Percentiles rank a stretch among this genome's conserved stretches.
phyloP scores from a whole-genome alignment of 2,797 vertebrate species.

The Choloepus didactylus region DNA sequence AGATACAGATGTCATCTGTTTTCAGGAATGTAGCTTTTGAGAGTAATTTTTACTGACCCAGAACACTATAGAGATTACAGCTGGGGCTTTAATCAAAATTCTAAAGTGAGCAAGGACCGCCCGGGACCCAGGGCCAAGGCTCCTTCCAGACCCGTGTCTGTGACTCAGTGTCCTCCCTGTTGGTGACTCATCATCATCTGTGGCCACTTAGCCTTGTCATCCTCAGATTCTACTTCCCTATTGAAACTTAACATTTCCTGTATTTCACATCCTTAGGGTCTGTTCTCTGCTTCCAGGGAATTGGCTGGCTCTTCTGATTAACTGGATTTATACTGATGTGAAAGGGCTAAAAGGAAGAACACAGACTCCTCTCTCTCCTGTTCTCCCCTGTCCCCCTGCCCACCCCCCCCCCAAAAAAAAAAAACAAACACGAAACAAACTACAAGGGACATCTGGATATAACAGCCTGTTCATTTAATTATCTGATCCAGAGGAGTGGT shows the following conservation, averaged over 20 bases:
- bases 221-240: constrained; percentile 52
- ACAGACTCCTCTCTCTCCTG: not conserved
- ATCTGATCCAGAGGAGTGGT: not conserved
- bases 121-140: no score
- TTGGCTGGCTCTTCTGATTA: not conserved
- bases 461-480: not conserved
- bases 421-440: no score
- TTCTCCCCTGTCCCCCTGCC: no score
- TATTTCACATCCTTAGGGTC: constrained; percentile 51
- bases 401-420: no score
- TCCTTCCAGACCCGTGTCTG: not conserved
- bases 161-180: not conserved
- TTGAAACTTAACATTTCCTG: constrained; percentile 64
- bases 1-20: not conserved
- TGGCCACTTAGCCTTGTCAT: not conserved
- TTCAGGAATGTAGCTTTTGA: not conserved
- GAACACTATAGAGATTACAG: not conserved
- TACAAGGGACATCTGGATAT: not conserved
- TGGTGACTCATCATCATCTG: constrained; percentile 68
- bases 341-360: not conserved
- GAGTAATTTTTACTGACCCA: not conserved
- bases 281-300: constrained; percentile 61
- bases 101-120: not conserved
- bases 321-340: not conserved
- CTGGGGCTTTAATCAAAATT: not conserved